These are phyloP conservation scores for Manacus vitellinus DNA, from an alignment of 2,113 vertebrate species.

Conservation along the genomic window DNA sequence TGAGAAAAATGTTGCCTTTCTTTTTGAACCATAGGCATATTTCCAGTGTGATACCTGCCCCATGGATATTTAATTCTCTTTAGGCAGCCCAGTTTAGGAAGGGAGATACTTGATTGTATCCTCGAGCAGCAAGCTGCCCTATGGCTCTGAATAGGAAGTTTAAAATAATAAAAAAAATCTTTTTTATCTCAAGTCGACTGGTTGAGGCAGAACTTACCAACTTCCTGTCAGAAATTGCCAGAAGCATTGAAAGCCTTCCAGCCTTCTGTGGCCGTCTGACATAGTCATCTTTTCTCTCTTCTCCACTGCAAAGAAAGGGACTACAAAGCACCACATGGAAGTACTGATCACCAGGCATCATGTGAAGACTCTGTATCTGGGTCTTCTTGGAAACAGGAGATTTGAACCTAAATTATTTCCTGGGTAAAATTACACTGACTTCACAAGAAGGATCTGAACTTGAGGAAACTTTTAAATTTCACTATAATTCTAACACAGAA, in stretches of 20 bases:
- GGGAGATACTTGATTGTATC: neutral
- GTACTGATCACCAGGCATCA: neutral
- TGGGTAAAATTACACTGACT: neutral
- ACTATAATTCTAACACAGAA: neutral
- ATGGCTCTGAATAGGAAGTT: neutral
- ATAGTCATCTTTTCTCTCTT: neutral
- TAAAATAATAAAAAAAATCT: neutral
- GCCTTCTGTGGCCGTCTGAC: neutral
- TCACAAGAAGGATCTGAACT: neutral
- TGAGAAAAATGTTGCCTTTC: neutral
- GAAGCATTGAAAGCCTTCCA: neutral
- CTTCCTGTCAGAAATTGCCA: neutral
- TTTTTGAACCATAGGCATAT: neutral
- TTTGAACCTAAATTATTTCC: neutral
- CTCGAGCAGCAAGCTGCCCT: neutral
- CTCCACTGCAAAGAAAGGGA: neutral
- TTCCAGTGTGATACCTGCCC: neutral
- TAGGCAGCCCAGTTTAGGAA: neutral
- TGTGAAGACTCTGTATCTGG: neutral
- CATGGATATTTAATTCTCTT: neutral
- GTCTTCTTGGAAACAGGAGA: neutral
- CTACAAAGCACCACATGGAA: neutral
- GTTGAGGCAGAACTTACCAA: neutral
- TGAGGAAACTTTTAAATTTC: neutral
- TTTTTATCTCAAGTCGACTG: neutral